Percentiles rank a stretch among this genome's conserved stretches.
Evolutionary conservation across 2,888 invertebrate genomes (phyloP).

Genomic region (Clepsis dumicolana): DNA sequence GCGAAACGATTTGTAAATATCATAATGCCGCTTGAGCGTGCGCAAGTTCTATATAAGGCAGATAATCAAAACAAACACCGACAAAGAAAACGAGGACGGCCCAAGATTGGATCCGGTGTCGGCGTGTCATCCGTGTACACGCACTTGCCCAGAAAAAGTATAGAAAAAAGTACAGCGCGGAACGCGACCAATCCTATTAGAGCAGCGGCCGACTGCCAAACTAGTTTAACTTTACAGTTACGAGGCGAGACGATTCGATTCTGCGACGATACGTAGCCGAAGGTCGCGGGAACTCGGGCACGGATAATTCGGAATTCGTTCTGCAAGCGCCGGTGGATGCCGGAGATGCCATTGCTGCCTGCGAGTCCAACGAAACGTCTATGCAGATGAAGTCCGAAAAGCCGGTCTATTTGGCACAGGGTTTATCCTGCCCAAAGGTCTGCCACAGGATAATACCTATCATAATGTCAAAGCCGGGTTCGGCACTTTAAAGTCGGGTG

Average conservation of each 20-base stretch:
- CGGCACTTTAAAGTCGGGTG: background rate
- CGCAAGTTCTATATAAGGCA: constrained; percentile 23
- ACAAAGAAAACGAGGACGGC: constrained; percentile 54
- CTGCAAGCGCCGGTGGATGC: constrained; percentile 53
- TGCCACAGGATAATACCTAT: too few relatives aligned
- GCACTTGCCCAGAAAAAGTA: constrained; percentile 67
- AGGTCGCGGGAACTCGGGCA: constrained; percentile 77
- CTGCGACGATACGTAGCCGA: constrained; percentile 74
- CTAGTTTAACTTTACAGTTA: constrained; percentile 81
- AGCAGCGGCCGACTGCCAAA: constrained; percentile 71
- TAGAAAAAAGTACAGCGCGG: constrained; percentile 64
- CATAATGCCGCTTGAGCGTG: constrained; percentile 26
- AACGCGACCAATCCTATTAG: constrained; percentile 76
- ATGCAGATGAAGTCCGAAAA: constrained; percentile 6
- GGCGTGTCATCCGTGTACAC: constrained; percentile 47
- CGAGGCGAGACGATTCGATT: constrained; percentile 68
- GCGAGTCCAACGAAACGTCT: constrained; percentile 18
- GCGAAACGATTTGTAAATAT: constrained; percentile 32
- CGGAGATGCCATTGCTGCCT: constrained; percentile 22
- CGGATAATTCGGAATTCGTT: constrained; percentile 71
- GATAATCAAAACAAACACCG: constrained; percentile 48
- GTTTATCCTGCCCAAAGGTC: too few relatives aligned
- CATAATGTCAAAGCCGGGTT: background rate
- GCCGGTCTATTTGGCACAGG: background rate
- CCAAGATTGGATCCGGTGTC: constrained; percentile 53